Base-by-base conservation (phyloP, 2,113 vertebrate genomes). In the Grammomys surdaster region DNA sequence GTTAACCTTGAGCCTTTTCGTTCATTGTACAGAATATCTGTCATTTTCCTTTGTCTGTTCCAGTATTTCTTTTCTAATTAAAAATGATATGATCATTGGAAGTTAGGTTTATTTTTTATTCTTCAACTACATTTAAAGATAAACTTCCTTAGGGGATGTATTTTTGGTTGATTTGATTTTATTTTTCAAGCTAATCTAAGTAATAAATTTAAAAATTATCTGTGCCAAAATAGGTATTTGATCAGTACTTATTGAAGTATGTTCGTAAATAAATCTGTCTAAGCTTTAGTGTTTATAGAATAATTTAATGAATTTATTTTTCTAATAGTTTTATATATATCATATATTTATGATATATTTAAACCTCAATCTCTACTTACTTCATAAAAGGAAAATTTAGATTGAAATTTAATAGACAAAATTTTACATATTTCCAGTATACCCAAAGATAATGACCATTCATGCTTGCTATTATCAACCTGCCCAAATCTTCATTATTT, bases 401-500 rank as follows among this genome's bases (percentile, higher is more conserved):
- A 36, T 3, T 58, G 19, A 28, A 65, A 85, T 85, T 60, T 81
- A 43, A 36, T 70, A 70, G 69, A 16, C 33, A 70, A 70, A 70
- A 70, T 70, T 17, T 36, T 33, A 69, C 13, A 28, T 11, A 92
- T 65, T 75, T 75, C 40, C 28, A 91, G 26, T 81, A 81, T 1
- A 89, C 46, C 1, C 67, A 9, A 84, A 51, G 56, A 48, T 40
- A 91, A 87, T 72, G 40, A 51, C 19, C 76, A 1, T 67, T 82
- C 24, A 81, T 92, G 60, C 16, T 22, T 81, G 82, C 10, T 72
- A 11, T 89, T 89, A 0, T 87, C 31, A 13, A 91, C 89, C 81
- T 65, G 95, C 90, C 65, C 19, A 20, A 54, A 72, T 86, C 4
- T 40, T 82, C 81, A 60, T 60, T 60, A 60, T 40, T 96, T 96